phyloP scores from a whole-genome alignment of 2,888 invertebrate species.

The Aphodius sticticus region DNA sequence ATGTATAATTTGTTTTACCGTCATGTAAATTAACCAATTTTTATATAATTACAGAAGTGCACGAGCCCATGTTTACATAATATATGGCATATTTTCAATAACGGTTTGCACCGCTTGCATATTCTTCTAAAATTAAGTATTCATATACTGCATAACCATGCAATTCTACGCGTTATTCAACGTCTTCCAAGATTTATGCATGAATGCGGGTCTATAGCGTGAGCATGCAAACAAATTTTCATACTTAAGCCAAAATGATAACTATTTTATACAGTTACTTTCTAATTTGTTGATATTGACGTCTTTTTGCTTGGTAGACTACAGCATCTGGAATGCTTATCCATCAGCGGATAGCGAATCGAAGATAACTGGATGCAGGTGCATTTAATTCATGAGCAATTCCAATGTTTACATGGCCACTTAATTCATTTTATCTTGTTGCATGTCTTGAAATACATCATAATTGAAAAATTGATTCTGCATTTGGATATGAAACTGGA shows the following conservation, averaged over 20 bases:
- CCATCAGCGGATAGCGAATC: background rate
- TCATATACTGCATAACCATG: background rate
- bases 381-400: background rate
- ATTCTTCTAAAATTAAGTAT: background rate
- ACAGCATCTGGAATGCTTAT: background rate
- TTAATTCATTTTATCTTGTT: background rate
- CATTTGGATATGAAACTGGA: background rate
- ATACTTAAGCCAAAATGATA: background rate
- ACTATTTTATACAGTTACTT: slow-evolving; percentile 4
- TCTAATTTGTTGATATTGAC: background rate
- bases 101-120: background rate
- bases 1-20: background rate
- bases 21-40: background rate
- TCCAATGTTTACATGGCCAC: background rate
- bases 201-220: background rate
- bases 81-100: background rate
- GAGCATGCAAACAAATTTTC: background rate
- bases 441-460: background rate
- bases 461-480: background rate
- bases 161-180: background rate
- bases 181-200: background rate
- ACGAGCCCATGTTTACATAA: background rate
- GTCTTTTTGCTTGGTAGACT: background rate
- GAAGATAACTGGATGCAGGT: background rate
- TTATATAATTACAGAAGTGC: background rate